phyloP scores from a whole-genome alignment of 2,888 invertebrate genomes.

The Omphaloscelis lunosa region DNA sequence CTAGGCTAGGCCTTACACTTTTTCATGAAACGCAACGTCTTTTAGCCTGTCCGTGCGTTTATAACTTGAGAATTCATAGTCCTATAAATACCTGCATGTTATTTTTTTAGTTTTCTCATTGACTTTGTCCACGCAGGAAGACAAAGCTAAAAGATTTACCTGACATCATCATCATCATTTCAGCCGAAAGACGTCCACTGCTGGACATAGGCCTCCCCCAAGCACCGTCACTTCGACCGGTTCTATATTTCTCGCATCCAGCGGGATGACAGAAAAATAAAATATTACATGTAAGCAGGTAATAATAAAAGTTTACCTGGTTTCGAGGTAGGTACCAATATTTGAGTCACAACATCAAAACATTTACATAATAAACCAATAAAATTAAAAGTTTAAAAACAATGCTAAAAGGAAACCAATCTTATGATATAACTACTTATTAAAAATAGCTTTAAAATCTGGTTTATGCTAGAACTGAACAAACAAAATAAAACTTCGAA shows the following conservation, averaged over 20 bases:
- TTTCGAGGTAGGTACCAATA: background rate
- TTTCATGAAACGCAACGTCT: too few species aligned
- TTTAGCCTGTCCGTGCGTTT: background rate
- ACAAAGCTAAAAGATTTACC: background rate
- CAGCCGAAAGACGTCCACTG: too few species aligned
- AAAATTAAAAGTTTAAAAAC: constrained; percentile 1
- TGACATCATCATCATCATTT: background rate
- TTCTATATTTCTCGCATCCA: too few species aligned
- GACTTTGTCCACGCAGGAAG: too few species aligned
- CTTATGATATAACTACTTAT: background rate
- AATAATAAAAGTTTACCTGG: background rate
- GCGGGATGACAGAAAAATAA: too few species aligned
- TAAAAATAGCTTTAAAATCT: constrained; percentile 26
- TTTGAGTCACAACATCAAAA: constrained; percentile 1
- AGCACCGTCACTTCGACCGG: too few species aligned
- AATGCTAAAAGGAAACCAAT: background rate
- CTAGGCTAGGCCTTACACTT: background rate
- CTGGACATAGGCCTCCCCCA: too few species aligned
- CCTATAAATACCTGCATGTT: background rate
- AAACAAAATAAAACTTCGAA: constrained; percentile 32
- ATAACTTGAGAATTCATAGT: background rate
- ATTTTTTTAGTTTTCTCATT: background rate
- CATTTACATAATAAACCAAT: constrained; percentile 5
- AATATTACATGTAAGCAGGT: background rate
- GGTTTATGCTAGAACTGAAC: constrained; percentile 6